Percentiles rank a stretch among this genome's conserved stretches.
These are phyloP conservation scores for Laterallus jamaicensis DNA, from an alignment of 2,113 vertebrate genomes.

Conservation along the genomic window DNA sequence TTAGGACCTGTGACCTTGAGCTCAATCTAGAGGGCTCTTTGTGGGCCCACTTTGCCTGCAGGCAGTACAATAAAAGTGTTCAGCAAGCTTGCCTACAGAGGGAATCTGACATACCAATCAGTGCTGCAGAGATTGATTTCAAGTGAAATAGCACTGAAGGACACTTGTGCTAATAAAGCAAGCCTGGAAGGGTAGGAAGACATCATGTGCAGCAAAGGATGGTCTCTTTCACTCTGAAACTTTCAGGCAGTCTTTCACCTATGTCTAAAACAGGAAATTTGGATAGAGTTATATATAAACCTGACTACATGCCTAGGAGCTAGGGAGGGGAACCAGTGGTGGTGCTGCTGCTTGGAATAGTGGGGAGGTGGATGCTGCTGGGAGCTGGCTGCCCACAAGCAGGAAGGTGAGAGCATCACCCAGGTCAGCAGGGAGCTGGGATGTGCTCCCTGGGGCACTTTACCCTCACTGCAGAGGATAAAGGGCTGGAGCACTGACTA, in stretches of 20 bases:
- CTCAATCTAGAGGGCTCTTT: slow-evolving; percentile 50
- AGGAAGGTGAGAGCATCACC: not conserved
- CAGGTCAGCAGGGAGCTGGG: fast-evolving
- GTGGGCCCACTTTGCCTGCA: slow-evolving; percentile 31
- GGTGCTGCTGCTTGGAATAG: not conserved
- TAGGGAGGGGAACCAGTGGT: not conserved
- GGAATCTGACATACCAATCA: slow-evolving; percentile 63
- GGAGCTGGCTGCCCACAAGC: fast-evolving
- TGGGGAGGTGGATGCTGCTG: not conserved
- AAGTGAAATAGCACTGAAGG: slow-evolving; percentile 51
- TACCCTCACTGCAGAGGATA: not conserved
- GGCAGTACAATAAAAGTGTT: slow-evolving; percentile 44
- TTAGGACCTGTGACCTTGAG: slow-evolving; percentile 54
- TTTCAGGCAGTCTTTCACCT: not conserved
- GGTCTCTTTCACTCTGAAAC: not conserved
- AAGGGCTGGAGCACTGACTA: not conserved
- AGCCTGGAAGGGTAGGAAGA: not conserved
- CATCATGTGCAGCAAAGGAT: not conserved
- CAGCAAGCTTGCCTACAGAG: slow-evolving; percentile 35
- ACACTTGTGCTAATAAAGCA: slow-evolving; percentile 50
- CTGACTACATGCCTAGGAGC: not conserved
- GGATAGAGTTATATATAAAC: not conserved
- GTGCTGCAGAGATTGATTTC: slow-evolving; percentile 50
- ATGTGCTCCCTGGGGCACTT: not conserved
- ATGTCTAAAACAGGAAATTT: not conserved